These are phyloP conservation scores for Chaenogobius annularis DNA, from an alignment of 2,113 vertebrate species.

Conservation along the genomic window DNA sequence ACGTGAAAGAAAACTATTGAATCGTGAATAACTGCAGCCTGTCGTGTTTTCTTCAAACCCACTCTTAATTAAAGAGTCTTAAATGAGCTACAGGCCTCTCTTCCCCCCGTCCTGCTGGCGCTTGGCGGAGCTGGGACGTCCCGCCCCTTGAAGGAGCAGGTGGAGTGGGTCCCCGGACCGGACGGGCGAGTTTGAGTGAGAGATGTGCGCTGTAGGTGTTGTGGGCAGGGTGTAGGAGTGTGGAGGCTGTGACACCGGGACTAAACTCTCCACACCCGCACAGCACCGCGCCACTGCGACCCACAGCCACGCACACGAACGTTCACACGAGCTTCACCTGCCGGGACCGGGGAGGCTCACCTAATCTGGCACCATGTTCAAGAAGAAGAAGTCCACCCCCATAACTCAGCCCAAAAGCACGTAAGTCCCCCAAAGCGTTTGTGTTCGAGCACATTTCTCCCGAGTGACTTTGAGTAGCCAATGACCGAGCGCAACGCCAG, in stretches of 20 bases:
- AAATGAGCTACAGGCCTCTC: too few species aligned
- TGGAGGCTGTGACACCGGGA: neutral
- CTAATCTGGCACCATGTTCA: neutral
- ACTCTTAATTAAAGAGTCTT: too few species aligned
- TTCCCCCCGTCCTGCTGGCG: neutral
- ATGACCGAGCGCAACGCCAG: too few species aligned
- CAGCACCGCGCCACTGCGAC: neutral
- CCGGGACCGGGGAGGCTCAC: neutral
- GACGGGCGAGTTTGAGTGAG: neutral
- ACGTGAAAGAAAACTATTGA: too few species aligned
- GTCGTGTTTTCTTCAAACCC: too few species aligned
- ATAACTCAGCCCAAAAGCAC: slow-evolving; percentile 5
- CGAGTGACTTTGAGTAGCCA: too few species aligned
- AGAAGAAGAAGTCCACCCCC: neutral
- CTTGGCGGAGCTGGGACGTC: neutral
- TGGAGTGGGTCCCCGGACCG: neutral
- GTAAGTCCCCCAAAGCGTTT: too few species aligned
- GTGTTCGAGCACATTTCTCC: too few species aligned
- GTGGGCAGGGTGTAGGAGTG: too few species aligned
- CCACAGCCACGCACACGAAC: neutral
- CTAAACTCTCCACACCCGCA: neutral
- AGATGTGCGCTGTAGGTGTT: neutral
- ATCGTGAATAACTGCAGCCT: too few species aligned
- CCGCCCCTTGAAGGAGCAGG: neutral
- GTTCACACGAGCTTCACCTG: neutral